Evolutionary conservation across 2,113 vertebrate species (phyloP).

Genomic region (Chrysemys picta): DNA sequence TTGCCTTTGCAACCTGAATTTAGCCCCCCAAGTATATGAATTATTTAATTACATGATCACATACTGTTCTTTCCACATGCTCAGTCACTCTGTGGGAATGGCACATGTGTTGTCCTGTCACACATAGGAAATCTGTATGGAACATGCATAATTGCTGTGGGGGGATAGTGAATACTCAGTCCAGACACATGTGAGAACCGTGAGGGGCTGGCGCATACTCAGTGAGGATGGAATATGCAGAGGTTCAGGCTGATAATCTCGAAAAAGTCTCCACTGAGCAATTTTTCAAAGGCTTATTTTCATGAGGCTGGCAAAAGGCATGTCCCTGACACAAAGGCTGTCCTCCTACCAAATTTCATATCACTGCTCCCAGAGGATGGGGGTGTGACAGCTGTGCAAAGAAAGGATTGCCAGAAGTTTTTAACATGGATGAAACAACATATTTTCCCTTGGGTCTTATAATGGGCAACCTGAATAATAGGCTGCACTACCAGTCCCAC

Average conservation of each 20-base stretch:
- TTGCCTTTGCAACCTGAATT: not conserved
- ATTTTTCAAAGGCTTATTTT: not conserved
- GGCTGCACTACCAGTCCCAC: not conserved
- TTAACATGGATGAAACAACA: not conserved
- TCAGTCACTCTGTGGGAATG: not conserved
- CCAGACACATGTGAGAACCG: too few species aligned
- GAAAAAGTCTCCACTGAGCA: not conserved
- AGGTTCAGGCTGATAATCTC: not conserved
- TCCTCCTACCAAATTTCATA: not conserved
- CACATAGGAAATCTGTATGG: not conserved
- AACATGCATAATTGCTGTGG: not conserved
- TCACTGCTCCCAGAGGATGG: not conserved
- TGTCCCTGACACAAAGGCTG: not conserved
- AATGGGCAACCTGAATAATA: not conserved
- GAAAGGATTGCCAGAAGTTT: not conserved
- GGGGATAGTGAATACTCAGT: too few species aligned
- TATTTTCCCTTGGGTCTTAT: not conserved
- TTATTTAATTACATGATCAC: too few species aligned
- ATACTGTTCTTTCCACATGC: too few species aligned
- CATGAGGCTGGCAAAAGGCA: not conserved
- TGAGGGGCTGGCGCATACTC: not conserved
- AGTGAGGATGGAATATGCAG: not conserved
- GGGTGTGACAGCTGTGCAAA: not conserved
- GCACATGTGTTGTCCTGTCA: not conserved
- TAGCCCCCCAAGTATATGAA: not conserved